Evolutionary conservation across 2,888 invertebrate genomes (phyloP).

Genomic region (Nemapogon koenigi): DNA sequence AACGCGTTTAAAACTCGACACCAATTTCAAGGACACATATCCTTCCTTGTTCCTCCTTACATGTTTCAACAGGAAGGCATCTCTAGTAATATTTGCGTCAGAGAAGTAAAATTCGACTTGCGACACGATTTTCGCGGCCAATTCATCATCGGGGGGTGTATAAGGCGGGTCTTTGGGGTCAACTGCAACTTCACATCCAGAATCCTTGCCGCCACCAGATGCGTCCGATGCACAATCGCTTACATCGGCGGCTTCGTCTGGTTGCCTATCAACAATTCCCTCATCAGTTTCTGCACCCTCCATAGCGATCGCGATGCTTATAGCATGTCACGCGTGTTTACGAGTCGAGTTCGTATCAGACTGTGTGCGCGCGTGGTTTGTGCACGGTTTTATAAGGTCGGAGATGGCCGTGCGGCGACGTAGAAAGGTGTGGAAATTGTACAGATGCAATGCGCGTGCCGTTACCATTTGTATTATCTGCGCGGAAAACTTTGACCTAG

Average conservation of each 20-base stretch:
- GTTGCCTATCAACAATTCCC: conserved; percentile 55
- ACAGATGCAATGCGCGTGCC: conserved; percentile 38
- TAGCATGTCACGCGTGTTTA: conserved; percentile 41
- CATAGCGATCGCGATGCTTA: conserved; percentile 34
- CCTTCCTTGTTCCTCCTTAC: conserved; percentile 95
- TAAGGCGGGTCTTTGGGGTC: conserved; percentile 68
- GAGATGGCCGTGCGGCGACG: conserved; percentile 45
- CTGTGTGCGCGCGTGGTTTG: conserved; percentile 54
- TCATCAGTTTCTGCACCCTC: conserved; percentile 54
- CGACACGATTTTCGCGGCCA: conserved; percentile 78
- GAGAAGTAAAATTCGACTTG: conserved; percentile 97
- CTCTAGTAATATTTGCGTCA: conserved; percentile 93
- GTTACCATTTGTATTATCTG: too few species aligned
- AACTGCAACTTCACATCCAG: conserved; percentile 69
- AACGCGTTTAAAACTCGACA: conserved; percentile 94
- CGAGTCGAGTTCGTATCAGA: conserved; percentile 36
- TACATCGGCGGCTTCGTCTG: conserved; percentile 70
- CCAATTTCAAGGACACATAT: conserved; percentile 91
- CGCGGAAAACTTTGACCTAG: too few species aligned
- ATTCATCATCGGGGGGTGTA: conserved; percentile 75
- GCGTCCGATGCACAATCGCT: conserved; percentile 72
- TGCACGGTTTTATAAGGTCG: conserved; percentile 52
- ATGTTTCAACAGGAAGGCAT: conserved; percentile 94
- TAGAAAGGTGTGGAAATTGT: conserved; percentile 41
- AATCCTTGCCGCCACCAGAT: conserved; percentile 70